phyloP scores from a whole-genome alignment of 2,888 invertebrate genomes.

The Torymus aiolomorphi region DNA sequence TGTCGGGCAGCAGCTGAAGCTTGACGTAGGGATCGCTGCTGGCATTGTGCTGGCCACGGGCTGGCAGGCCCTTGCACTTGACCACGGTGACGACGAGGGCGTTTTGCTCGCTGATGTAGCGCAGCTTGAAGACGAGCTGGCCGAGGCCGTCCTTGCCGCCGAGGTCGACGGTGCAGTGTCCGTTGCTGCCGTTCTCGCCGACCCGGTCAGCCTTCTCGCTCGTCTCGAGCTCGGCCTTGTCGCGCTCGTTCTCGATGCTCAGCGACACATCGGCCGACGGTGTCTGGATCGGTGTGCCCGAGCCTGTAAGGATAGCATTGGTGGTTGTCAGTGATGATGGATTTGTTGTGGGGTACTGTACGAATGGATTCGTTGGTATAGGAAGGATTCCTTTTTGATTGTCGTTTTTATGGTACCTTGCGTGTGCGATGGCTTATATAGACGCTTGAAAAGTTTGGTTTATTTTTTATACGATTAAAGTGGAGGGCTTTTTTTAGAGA shows the following conservation, averaged over 20 bases:
- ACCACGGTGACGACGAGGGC: conserved; percentile 95
- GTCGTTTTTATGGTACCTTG: too few relatives aligned
- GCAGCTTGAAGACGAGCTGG: conserved; percentile 90
- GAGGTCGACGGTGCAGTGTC: conserved; percentile 71
- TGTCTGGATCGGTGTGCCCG: conserved; percentile 69
- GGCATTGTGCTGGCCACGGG: conserved; percentile 86
- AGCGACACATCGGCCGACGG: conserved; percentile 62
- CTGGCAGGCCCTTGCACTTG: conserved; percentile 91
- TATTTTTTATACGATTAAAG: too few relatives aligned
- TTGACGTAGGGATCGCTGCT: conserved; percentile 98
- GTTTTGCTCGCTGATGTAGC: conserved; percentile 92
- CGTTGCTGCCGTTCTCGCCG: conserved; percentile 58
- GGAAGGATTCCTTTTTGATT: too few relatives aligned
- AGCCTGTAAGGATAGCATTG: conserved; percentile 57
- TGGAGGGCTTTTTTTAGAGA: too few relatives aligned
- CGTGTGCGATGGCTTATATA: too few relatives aligned
- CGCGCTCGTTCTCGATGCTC: conserved; percentile 77
- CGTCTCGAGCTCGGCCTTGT: conserved; percentile 79
- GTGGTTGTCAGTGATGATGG: too few relatives aligned
- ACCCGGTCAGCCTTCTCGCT: conserved; percentile 78
- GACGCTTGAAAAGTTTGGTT: too few relatives aligned
- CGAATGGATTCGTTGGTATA: too few relatives aligned
- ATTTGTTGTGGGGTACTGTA: too few relatives aligned
- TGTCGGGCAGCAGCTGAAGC: conserved; percentile 96
- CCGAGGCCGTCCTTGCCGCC: conserved; percentile 85